Conservation (phyloP, 2,113 vertebrate species). For the Procavia capensis region DNA sequence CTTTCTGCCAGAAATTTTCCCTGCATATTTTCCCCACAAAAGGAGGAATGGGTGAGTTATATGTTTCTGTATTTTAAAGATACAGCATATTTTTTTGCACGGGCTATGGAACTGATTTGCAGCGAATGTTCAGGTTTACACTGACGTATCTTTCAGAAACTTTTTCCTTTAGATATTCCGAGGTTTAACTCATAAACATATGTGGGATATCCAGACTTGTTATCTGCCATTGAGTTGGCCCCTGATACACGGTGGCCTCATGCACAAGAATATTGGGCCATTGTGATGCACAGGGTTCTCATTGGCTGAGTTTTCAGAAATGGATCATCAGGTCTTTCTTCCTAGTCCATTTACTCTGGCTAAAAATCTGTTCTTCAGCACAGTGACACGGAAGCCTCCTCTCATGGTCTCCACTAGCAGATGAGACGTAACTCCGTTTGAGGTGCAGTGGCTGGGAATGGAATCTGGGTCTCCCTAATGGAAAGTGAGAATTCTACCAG, state of each 20-base stretch:
- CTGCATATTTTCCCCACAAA: background rate
- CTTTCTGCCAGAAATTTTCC: slow-evolving; percentile 20
- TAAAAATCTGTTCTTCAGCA: background rate
- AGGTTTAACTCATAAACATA: background rate
- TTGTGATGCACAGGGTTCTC: background rate
- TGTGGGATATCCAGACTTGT: background rate
- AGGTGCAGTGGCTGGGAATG: background rate
- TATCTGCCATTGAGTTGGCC: background rate
- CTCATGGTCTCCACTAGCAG: background rate
- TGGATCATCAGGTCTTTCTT: background rate
- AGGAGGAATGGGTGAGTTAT: background rate
- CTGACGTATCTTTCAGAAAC: background rate
- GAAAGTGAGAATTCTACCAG: background rate
- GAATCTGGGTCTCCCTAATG: background rate
- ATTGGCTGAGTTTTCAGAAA: background rate
- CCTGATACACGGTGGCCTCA: background rate
- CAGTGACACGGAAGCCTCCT: background rate
- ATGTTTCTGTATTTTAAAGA: background rate
- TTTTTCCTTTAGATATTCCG: background rate
- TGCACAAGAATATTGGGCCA: background rate
- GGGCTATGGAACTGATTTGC: background rate
- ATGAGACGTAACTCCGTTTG: background rate
- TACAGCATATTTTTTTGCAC: background rate
- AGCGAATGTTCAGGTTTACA: background rate
- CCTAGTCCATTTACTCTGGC: background rate